Evolutionary conservation across 2,888 invertebrate species (phyloP), one percentile per base, ranked within the genome.

Genomic region (Bimastos eiseni): DNA sequence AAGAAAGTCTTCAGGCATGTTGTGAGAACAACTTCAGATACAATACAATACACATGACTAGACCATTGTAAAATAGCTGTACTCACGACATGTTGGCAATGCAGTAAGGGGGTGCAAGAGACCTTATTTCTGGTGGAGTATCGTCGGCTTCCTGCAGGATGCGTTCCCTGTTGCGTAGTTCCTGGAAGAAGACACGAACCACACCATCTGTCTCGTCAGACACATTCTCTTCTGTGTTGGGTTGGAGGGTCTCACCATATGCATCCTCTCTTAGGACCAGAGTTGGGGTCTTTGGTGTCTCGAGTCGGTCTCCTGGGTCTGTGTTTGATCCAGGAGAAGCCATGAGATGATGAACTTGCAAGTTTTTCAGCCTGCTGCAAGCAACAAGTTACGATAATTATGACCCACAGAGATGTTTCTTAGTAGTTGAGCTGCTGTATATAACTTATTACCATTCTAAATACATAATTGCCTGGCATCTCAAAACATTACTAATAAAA

Each of bases 151-250:
- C 94, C 90, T 93, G 93, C n/a, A 93, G 92, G 91, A 93, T 94
- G 88, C 92, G 90, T 11, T 91, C 89, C 15, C 34, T 91, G 55
- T 83, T 92, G 89, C 88, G 83, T 92, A 92, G 91, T 55, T 94
- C 93, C 89, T 93, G 93, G 88, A 94, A 92, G 91, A 94, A 95
- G 92, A 94, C 94, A 88, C 92, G 92, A 89, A 94, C 94, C 0
- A 95, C 93, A 90, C 93, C 93, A 88, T 94, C 94, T 37, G 94
- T 93, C 91, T 94, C 93, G 34, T 93, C 93, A n/a, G 92, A 92
- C 24, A 94, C 94, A 92, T 94, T 93, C 90, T 94, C 93, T 90
- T 94, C 94, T 4, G 93, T 93, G 91, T 94, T 94, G 37, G 93
- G 93, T 4, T 91, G 90, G 38, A 93, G 91, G 4, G 34, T 30